Evolutionary conservation across 2,113 vertebrate species (phyloP), one percentile per base, ranked within the genome.

Genomic region (Triplophysa siluroides): DNA sequence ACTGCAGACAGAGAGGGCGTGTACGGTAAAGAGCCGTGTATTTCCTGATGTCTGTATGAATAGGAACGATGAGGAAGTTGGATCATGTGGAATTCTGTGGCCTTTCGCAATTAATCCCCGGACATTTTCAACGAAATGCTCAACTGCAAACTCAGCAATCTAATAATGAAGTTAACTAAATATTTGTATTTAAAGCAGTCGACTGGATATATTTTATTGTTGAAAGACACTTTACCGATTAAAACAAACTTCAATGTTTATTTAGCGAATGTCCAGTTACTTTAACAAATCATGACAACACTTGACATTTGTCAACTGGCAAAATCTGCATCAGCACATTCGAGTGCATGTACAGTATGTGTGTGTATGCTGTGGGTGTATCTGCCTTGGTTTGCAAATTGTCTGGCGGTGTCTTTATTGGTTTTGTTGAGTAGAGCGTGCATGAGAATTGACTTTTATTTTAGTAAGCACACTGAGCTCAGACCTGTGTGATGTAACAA

Each of bases 401-500:
- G 56, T 79, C 61, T 67, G 81, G 38, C 12, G 47, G 54, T 47
- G 29, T 47, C 50, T 78, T 61, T 61, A 24, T 54, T 13, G 50
- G 41, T 61, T 65, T 26, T 38, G 52, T 41, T 65, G 9, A 7
- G 41, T n/a, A 21, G 16, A 23, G 33, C 65, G 24, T 24, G 50
- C 45, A 65, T 19, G 19, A 54, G 11, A 54, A 24, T 26, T 65
- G 23, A 62, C 43, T 65, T 64, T 9, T 76, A 21, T 75, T 24
- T 62, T 14, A 1, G 38, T 16, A 16, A 67, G 47, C 16, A 29
- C 26, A 38, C 6, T 64, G 58, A 33, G 24, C 14, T 79, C n/a
- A 60, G 26, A 78, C 26, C 23, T 69, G 26, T 50, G 64, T 70
- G 64, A 69, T 79, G 33, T 79, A 83, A 79, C 16, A 6, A 75